Evolutionary conservation across 2,888 invertebrate species (phyloP), one percentile per base, ranked within the genome.

Genomic region (Acanthopleura granulata): DNA sequence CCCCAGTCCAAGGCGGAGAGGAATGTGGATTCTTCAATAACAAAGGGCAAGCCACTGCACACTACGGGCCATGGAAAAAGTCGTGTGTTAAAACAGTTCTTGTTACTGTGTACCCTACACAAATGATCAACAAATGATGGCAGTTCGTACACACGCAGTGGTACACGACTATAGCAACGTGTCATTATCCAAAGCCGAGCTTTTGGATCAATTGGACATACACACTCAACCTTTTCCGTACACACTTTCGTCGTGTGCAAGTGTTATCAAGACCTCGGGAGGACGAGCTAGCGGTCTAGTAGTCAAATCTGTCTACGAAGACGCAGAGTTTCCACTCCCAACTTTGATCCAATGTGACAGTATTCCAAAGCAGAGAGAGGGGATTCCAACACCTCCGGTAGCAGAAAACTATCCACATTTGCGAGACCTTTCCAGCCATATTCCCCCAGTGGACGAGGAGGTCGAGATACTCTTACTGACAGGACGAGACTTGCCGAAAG

Each of bases 381-480:
- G 79, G 6, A 78, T 81, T 14, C 77, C 79, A 18, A 80, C 77
- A 9, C 76, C 76, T 18, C 49, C 78, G 18, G 69, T 78, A 25
- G 79, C 77, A 27, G 15, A 15, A 29, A 61, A 71, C n/a, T 73
- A 77, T 40, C n/a, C 29, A 0, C 78, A 79, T 62, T 49, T 79
- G 11, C 4, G 14, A 15, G 74, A 75, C 30, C 75, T 80, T 66
- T 62, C 75, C 27, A 12, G 29, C 9, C n/a, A 50, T 0, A 76
- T 78, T 30, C 77, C 80, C 16, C 57, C 51, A 12, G 29, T 76
- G 3, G 76, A 78, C 40, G 51, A 74, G 3, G 15, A 25, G n/a
- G 40, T 72, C 4, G 62, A 72, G 0, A 78, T 78, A 15, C 49
- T 74, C 9, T 51, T 81, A 6, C 57, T 79, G 16, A 71, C 73